A percentile compares a stretch with the other conserved stretches of the same genome.
These are phyloP conservation scores for Strigamia crassipes DNA, from an alignment of 2,888 invertebrate species.

Conservation along the genomic window DNA sequence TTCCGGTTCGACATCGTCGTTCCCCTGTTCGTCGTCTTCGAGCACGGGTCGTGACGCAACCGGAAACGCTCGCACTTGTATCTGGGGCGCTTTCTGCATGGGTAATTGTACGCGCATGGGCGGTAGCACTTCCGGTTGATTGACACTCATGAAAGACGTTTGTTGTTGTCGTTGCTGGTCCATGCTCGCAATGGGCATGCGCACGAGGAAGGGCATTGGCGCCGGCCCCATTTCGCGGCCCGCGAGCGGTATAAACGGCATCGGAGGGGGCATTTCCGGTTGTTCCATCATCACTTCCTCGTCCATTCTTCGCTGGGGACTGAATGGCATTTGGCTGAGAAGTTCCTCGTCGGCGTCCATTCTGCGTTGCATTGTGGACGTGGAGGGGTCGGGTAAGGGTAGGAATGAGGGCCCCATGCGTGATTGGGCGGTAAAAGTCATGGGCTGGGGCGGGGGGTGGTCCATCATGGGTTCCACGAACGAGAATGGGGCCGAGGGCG, in stretches of 20 bases:
- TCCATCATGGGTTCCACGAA: neutral
- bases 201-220: neutral
- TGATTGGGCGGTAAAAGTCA: conserved; percentile 22
- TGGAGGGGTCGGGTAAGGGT: neutral
- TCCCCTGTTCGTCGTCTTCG: conserved; percentile 3
- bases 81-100: neutral
- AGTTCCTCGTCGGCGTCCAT: conserved; percentile 47
- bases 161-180: conserved; percentile 10
- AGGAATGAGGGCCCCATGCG: neutral
- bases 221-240: neutral
- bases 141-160: conserved; percentile 26
- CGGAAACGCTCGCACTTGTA: conserved; percentile 21
- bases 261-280: neutral
- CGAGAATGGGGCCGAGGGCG: neutral
- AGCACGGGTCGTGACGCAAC: neutral
- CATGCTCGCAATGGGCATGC: neutral
- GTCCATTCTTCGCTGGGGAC: conserved; percentile 45
- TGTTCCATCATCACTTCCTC: neutral
- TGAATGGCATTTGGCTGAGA: conserved; percentile 45
- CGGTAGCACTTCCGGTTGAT: neutral
- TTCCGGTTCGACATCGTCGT: conserved; percentile 29
- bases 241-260: conserved; percentile 24
- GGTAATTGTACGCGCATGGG: conserved; percentile 37
- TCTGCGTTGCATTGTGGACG: conserved; percentile 5
- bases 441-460: neutral